Conservation (phyloP, 2,888 invertebrate genomes). For the Hedya salicella region DNA sequence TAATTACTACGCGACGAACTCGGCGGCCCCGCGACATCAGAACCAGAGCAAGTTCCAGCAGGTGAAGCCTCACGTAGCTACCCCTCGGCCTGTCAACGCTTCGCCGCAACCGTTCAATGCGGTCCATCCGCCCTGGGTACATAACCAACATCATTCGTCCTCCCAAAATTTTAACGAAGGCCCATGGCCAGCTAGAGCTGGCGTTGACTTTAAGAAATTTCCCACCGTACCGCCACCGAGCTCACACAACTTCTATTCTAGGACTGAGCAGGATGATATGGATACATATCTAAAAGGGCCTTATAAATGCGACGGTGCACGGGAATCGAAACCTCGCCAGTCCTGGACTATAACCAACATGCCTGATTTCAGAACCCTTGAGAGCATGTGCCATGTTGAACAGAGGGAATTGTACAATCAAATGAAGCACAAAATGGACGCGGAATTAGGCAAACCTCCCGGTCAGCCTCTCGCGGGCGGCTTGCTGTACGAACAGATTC, state of each 20-base stretch:
- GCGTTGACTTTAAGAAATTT: conserved; percentile 73
- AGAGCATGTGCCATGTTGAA: conserved; percentile 75
- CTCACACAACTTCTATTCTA: conserved; percentile 73
- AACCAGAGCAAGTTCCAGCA: conserved; percentile 76
- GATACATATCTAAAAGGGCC: conserved; percentile 71
- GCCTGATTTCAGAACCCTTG: conserved; percentile 74
- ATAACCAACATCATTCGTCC: conserved; percentile 66
- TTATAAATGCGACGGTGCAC: conserved; percentile 73
- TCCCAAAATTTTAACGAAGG: conserved; percentile 71
- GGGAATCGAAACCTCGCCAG: conserved; percentile 78
- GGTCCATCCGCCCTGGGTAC: conserved; percentile 77
- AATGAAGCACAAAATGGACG: conserved; percentile 79
- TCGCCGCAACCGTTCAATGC: conserved; percentile 76
- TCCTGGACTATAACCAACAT: conserved; percentile 82
- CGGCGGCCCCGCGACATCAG: conserved; percentile 75
- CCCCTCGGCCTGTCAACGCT: conserved; percentile 69
- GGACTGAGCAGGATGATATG: conserved; percentile 72
- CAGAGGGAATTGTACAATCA: conserved; percentile 77
- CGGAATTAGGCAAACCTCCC: conserved; percentile 77
- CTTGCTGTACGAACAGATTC: conserved; percentile 71
- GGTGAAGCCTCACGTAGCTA: conserved; percentile 68
- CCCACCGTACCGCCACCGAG: conserved; percentile 72
- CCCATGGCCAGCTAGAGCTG: conserved; percentile 75
- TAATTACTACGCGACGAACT: conserved; percentile 78
- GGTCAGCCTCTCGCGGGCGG: conserved; percentile 70